Evolutionary conservation across 2,888 invertebrate species (phyloP).

Genomic region (Cryptophagus acutangulus): DNA sequence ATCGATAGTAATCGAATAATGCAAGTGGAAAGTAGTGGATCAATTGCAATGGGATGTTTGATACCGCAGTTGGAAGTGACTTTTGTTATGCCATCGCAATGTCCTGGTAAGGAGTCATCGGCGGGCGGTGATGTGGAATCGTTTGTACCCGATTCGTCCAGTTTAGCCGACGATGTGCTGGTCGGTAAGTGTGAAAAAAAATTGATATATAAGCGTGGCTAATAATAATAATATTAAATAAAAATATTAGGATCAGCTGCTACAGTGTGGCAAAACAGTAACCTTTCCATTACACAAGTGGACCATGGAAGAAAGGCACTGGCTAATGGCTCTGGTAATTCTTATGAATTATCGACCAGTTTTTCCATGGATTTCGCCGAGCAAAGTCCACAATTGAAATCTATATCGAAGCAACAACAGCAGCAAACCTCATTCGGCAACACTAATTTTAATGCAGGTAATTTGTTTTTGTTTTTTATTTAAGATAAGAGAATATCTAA

Average conservation of each 20-base stretch:
- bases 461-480: background rate
- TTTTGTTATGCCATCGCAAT: constrained; percentile 78
- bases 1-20: constrained; percentile 71
- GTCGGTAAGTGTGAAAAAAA: constrained; percentile 28
- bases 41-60: constrained; percentile 69
- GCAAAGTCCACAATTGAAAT: no score
- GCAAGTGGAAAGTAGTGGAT: constrained; percentile 50
- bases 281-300: constrained; percentile 29
- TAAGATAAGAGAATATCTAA: no score
- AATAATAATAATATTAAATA: constrained; percentile 6
- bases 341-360: constrained; percentile 23
- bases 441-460: constrained; percentile 53
- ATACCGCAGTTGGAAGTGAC: constrained; percentile 85
- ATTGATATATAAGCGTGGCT: background rate
- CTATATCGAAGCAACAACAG: no score
- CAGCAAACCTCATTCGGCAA: constrained; percentile 25
- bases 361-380: constrained; percentile 26
- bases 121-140: constrained; percentile 81
- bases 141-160: constrained; percentile 74
- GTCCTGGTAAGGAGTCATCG: constrained; percentile 81
- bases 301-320: constrained; percentile 18
- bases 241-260: constrained; percentile 40
- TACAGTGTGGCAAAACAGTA: constrained; percentile 39
- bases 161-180: constrained; percentile 70
- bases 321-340: constrained; percentile 27